Evolutionary conservation across 92 coral and sea anemone species (phyloP), one percentile per base, ranked within the genome.

Genomic region (Blastomussa wellsi): DNA sequence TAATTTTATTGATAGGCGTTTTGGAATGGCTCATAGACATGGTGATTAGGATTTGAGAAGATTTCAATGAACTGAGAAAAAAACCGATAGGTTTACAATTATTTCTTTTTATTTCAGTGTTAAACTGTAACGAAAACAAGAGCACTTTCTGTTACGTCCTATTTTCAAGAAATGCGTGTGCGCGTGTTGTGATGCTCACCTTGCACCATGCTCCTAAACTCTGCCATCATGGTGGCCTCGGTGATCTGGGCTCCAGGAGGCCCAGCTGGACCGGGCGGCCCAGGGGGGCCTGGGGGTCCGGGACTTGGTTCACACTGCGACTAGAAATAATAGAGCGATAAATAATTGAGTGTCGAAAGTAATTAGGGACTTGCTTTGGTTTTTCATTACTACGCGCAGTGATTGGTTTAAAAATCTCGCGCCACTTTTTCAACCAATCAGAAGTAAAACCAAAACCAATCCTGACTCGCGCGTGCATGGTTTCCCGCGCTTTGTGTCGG

Each of bases 221-320:
- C 95, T 70, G 92, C 91, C 99, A 96, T 90, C 97, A 96, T 91
- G 29, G 83, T 85, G 7, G 99, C 98, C 88, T 96, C 99, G 35
- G 99, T 96, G 86, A 96, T 87, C 83, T 92, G 88, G 64, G 99
- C 99, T 55, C 99, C 99, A 15, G 99, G 95, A 7, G 99, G 95
- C 22, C 99, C 99, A 28, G 80, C 93, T 6, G 99, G 99, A 29
- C 99, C 99, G 15, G 99, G 95, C 53, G 99, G 99, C 17, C 99
- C 99, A 1, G 97, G 98, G 64, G 99, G 98, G 32, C 99, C 99
- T 55, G 96, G 96, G 74, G 95, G 98, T 51, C 99, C 95, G 39
- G 87, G 74, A 41, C 72, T 60, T 57, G 81, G 80, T 0, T 70
- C 68, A 75, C 87, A 83, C 59, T 74, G 81, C 31, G 72, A 57